Percentiles rank a stretch among this genome's conserved stretches.
phyloP scores from a whole-genome alignment of 2,113 vertebrate genomes.

The Colossoma macropomum region DNA sequence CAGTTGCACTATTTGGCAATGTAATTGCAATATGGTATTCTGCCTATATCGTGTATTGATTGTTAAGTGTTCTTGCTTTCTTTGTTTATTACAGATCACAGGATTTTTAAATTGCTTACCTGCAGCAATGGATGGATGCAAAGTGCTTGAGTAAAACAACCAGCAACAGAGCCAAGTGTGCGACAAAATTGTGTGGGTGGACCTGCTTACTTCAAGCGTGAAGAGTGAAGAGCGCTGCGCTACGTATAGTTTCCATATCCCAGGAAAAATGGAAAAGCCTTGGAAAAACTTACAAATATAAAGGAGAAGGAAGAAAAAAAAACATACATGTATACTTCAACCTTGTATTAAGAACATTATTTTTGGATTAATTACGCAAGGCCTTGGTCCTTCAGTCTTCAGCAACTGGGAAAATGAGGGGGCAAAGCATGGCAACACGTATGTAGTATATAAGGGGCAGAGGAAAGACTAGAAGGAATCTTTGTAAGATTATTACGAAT shows the following conservation, averaged over 20 bases:
- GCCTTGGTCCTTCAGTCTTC: not conserved
- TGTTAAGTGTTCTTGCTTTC: not conserved
- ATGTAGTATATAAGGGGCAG: conserved; percentile 45
- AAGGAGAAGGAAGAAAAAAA: not conserved
- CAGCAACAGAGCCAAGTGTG: no score
- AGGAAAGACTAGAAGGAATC: conserved; percentile 42
- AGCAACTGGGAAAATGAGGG: not conserved
- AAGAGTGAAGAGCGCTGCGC: conserved; percentile 11
- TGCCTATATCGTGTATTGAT: not conserved
- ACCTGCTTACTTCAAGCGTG: not conserved
- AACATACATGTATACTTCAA: not conserved
- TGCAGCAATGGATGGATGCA: no score
- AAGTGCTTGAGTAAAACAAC: no score
- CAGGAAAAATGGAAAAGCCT: not conserved
- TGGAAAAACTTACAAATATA: not conserved
- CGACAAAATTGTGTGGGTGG: not conserved
- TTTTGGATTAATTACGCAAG: conserved; percentile 14
- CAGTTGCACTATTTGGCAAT: not conserved
- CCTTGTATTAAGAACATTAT: conserved; percentile 13
- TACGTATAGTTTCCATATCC: not conserved
- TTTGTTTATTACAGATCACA: not conserved
- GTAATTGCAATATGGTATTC: not conserved
- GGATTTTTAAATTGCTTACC: not conserved
- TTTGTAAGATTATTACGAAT: conserved; percentile 62
- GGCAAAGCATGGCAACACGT: conserved; percentile 16